These are phyloP conservation scores for Notarius lentiginosus DNA, from an alignment of 2,113 vertebrate genomes.

Conservation along the genomic window DNA sequence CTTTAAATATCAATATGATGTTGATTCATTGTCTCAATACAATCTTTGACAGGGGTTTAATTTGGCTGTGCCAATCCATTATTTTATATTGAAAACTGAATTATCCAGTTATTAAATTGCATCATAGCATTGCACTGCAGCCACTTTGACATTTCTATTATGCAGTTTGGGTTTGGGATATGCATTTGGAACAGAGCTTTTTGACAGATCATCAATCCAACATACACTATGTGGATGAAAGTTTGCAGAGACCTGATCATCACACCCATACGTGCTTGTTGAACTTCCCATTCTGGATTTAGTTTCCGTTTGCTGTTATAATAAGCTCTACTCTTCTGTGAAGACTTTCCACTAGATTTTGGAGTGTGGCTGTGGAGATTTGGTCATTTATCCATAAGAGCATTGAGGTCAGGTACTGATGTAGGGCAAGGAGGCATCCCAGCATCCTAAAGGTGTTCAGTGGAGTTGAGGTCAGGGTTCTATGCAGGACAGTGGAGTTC, in stretches of 20 bases:
- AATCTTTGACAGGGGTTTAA: neutral
- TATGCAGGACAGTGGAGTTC: neutral
- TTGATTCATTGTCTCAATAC: neutral
- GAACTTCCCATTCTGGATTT: neutral
- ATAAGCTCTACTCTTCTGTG: neutral
- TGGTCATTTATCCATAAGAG: neutral
- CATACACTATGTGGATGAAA: neutral
- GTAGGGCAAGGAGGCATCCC: neutral
- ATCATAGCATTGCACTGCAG: neutral
- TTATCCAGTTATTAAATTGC: neutral
- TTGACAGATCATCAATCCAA: neutral
- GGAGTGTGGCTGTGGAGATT: neutral
- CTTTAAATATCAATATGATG: neutral
- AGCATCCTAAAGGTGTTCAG: neutral
- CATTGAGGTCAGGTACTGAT: neutral
- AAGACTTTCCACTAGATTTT: neutral
- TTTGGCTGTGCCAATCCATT: neutral
- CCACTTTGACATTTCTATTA: neutral
- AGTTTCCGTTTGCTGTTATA: neutral
- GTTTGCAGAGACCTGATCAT: neutral
- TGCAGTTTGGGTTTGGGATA: neutral
- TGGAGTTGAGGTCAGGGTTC: neutral
- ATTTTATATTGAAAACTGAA: neutral
- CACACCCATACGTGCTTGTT: neutral
- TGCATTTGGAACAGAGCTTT: no score